Evolutionary conservation across 2,888 invertebrate genomes (phyloP), one percentile per base, ranked within the genome.

Genomic region (Drosophila neotestacea): DNA sequence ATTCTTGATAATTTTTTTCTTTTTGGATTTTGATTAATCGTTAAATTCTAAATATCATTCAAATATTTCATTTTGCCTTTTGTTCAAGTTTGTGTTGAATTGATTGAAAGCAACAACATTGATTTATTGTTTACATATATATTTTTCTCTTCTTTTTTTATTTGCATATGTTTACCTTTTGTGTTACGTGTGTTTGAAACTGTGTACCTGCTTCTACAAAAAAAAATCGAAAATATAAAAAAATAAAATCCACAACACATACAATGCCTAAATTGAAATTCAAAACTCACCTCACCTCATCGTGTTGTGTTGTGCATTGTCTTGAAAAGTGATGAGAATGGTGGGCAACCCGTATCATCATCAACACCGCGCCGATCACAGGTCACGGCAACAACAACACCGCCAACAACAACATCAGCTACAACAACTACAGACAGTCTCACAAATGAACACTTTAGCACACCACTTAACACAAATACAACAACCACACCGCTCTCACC

Each of bases 401-500:
- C 73, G 52, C 65, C 74, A 66, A 79, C 75, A 77, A 65, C 77
- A 48, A 62, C 72, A 63, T 56, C 68, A 60, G 69, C 70, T 30
- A 58, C 55, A 68, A 80, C 69, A 74, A 71, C 75, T 63, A 59
- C 81, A 73, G 69, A 78, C 64, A 85, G 77, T 60, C 46, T 73
- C 75, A 75, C 75, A 28, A 64, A 7, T 42, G 76, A 74, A 79
- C 85, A 89, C 73, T 80, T 61, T 71, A 81, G 85, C 80, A 90
- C 90, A 77, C 82, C 87, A 84, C 84, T 58, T 58, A 60, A 62
- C 61, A 81, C 78, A 67, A 76, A 73, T 75, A 83, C 87, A 65
- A 81, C 90, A 75, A 86, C 81, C 70, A 84, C 90, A 88, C 90
- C 89, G 84, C 87, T 76, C 76, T 77, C 90, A 89, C 86, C 77